phyloP scores from a whole-genome alignment of 2,888 invertebrate species.

The Acleris sparsana region DNA sequence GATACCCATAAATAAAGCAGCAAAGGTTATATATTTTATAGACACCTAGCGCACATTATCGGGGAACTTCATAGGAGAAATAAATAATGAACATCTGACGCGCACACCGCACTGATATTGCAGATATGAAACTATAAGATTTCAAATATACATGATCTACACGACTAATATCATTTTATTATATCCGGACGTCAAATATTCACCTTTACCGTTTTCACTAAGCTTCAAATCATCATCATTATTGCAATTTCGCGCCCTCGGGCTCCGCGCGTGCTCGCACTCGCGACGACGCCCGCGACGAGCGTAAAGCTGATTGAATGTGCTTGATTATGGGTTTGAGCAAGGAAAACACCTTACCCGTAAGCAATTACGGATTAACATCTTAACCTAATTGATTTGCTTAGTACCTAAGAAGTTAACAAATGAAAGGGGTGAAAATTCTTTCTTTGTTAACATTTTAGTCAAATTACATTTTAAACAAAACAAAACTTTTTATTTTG shows the following conservation, averaged over 20 bases:
- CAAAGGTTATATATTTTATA: constrained; percentile 18
- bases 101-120: neutral
- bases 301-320: constrained; percentile 34
- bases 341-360: constrained; percentile 21
- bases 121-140: neutral
- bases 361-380: constrained; percentile 25
- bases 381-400: constrained; percentile 11
- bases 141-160: neutral
- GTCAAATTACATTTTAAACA: no score
- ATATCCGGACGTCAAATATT: constrained; percentile 12
- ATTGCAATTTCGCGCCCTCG: constrained; percentile 26
- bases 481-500: no score
- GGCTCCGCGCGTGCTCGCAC: constrained; percentile 12
- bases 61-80: neutral
- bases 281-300: constrained; percentile 17
- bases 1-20: constrained; percentile 29
- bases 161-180: neutral
- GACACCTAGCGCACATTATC: constrained; percentile 4
- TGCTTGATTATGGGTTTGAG: constrained; percentile 28
- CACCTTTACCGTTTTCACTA: constrained; percentile 28
- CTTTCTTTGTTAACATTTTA: no score
- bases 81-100: constrained; percentile 2
- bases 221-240: constrained; percentile 29
- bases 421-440: no score
- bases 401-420: neutral